Percentiles rank a stretch among this genome's conserved stretches.
These are phyloP conservation scores for Brachionus angularis DNA, from an alignment of 1,140 invertebrate species.

Conservation along the genomic window DNA sequence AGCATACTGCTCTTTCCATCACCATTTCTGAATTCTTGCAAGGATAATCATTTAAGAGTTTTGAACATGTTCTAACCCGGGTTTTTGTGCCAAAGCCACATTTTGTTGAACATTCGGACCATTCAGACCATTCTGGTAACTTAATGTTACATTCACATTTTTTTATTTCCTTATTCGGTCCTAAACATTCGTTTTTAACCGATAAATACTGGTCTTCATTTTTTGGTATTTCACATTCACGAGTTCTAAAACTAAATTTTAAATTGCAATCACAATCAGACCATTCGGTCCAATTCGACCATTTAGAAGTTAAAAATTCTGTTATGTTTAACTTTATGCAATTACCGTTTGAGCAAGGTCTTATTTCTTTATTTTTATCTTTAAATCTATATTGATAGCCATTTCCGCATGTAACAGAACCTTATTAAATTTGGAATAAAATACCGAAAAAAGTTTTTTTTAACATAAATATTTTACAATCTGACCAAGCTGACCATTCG, in stretches of 20 bases:
- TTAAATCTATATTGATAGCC: neutral
- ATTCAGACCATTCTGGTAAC: constrained; percentile 27
- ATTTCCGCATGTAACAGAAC: neutral
- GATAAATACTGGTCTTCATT: neutral
- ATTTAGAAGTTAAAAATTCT: neutral
- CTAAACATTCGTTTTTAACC: constrained; percentile 4
- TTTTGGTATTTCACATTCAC: neutral
- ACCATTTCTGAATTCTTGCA: neutral
- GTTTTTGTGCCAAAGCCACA: constrained; percentile 23
- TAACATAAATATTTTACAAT: no score
- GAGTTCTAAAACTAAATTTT: neutral
- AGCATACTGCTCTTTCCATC: constrained; percentile 19
- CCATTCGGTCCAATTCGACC: neutral
- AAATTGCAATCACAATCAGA: neutral
- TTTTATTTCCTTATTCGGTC: neutral
- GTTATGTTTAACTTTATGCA: no score
- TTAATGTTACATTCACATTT: neutral
- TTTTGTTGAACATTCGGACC: constrained; percentile 35
- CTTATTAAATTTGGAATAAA: no score
- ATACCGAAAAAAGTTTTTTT: no score
- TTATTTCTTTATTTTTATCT: neutral
- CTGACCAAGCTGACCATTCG: neutral
- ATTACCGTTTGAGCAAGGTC: no score
- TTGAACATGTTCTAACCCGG: neutral
- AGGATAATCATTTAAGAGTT: no score